phyloP scores from a whole-genome alignment of 2,797 vertebrate genomes.

The Aselliscus stoliczkanus region DNA sequence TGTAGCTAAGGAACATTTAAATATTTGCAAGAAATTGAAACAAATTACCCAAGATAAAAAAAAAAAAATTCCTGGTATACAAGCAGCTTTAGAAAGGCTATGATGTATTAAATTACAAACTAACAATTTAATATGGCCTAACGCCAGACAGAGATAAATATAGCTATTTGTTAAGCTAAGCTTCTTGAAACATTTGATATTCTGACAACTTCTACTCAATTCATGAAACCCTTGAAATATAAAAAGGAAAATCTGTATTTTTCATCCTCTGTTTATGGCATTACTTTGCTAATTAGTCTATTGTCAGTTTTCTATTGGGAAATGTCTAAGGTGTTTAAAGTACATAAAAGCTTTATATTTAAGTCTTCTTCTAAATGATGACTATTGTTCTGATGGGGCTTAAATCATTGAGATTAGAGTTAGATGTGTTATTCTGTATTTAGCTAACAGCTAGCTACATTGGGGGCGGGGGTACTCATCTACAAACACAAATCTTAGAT shows the following conservation, averaged over 20 bases:
- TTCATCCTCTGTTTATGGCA: slow-evolving; percentile 43
- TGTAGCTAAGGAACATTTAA: background rate
- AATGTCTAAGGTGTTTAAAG: slow-evolving; percentile 34
- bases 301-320: slow-evolving; percentile 8
- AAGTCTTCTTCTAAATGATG: slow-evolving; percentile 29
- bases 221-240: slow-evolving; percentile 35
- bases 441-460: background rate
- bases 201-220: background rate
- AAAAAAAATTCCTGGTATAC: background rate
- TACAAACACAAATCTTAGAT: background rate
- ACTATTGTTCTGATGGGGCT: background rate
- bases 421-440: background rate
- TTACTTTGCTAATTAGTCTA: slow-evolving; percentile 22
- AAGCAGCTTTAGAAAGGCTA: background rate
- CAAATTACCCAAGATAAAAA: background rate
- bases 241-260: slow-evolving; percentile 11
- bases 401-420: background rate
- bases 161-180: background rate
- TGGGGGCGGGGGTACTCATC: background rate
- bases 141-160: background rate
- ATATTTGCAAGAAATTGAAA: background rate
- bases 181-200: background rate
- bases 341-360: slow-evolving; percentile 44
- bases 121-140: background rate
- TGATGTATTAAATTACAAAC: background rate